Percentiles rank a stretch among this genome's conserved stretches.
Conservation (phyloP, 2,888 invertebrate genomes). For the Aelia acuminata region DNA sequence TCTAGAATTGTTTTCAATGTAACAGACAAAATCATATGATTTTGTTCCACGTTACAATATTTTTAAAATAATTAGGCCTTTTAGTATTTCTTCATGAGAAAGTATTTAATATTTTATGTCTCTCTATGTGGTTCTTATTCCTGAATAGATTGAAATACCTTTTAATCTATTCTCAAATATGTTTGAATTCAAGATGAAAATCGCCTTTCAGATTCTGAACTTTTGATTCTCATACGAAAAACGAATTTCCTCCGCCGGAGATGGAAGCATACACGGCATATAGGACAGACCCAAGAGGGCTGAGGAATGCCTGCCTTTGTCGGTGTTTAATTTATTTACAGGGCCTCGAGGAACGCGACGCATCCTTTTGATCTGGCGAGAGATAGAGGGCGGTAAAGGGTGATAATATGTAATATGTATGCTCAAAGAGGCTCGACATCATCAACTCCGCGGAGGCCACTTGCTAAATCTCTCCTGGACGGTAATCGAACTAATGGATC, state of each 20-base stretch:
- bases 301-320: conserved; percentile 38
- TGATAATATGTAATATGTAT: conserved; percentile 57
- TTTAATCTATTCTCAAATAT: neutral
- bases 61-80: neutral
- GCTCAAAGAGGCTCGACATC: conserved; percentile 52
- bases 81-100: neutral
- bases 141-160: neutral
- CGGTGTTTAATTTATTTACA: conserved; percentile 48
- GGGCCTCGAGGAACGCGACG: conserved; percentile 9
- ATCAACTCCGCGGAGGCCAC: conserved; percentile 1
- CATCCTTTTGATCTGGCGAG: conserved; percentile 43
- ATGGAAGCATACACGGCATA: neutral
- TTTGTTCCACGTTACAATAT: too few species aligned
- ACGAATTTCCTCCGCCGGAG: neutral
- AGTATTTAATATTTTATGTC: neutral
- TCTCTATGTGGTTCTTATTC: neutral
- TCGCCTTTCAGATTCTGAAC: neutral
- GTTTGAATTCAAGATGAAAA: neutral
- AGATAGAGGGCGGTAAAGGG: conserved; percentile 22
- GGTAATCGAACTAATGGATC: conserved; percentile 42
- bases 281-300: neutral
- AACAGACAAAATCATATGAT: too few species aligned
- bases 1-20: too few species aligned
- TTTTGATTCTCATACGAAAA: neutral
- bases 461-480: conserved; percentile 24